A percentile compares a stretch with the other conserved stretches of the same genome.
phyloP scores from a whole-genome alignment of 2,888 invertebrate species.

The Ephialtes manifestator region DNA sequence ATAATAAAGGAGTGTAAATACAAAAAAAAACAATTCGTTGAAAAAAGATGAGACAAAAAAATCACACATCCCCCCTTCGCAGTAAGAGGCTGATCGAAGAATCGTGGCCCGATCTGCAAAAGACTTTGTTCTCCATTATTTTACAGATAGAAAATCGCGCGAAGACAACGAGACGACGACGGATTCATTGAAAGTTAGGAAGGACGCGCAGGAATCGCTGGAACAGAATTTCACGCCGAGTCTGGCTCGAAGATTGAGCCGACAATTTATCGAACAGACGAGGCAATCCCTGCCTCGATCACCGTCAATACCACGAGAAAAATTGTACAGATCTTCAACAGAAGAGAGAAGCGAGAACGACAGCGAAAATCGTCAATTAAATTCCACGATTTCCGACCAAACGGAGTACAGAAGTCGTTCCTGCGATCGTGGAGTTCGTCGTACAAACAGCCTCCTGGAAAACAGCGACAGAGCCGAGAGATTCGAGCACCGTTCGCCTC shows the following conservation, averaged over 20 bases:
- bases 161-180: slow-evolving; percentile 54
- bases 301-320: slow-evolving; percentile 80
- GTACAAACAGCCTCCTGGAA: slow-evolving; percentile 80
- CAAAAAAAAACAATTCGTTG: slow-evolving; percentile 28
- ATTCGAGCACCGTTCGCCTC: slow-evolving; percentile 73
- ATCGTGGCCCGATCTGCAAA: slow-evolving; percentile 69
- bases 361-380: slow-evolving; percentile 55
- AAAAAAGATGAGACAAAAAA: not conserved
- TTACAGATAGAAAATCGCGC: slow-evolving; percentile 72
- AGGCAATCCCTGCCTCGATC: slow-evolving; percentile 81
- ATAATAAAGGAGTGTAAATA: slow-evolving; percentile 82
- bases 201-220: slow-evolving; percentile 77
- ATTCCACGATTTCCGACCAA: slow-evolving; percentile 73
- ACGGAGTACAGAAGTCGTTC: slow-evolving; percentile 78
- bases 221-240: slow-evolving; percentile 83
- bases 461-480: slow-evolving; percentile 68
- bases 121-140: slow-evolving; percentile 73
- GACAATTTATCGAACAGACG: slow-evolving; percentile 83
- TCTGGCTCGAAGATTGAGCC: slow-evolving; percentile 82
- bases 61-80: slow-evolving; percentile 12
- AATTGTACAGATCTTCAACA: slow-evolving; percentile 72
- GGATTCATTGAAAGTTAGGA: slow-evolving; percentile 64
- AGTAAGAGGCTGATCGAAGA: slow-evolving; percentile 60
- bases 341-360: slow-evolving; percentile 66
- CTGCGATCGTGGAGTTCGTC: slow-evolving; percentile 80